Conservation (phyloP, 1,140 invertebrate genomes). For the Aradophagus sp. region DNA sequence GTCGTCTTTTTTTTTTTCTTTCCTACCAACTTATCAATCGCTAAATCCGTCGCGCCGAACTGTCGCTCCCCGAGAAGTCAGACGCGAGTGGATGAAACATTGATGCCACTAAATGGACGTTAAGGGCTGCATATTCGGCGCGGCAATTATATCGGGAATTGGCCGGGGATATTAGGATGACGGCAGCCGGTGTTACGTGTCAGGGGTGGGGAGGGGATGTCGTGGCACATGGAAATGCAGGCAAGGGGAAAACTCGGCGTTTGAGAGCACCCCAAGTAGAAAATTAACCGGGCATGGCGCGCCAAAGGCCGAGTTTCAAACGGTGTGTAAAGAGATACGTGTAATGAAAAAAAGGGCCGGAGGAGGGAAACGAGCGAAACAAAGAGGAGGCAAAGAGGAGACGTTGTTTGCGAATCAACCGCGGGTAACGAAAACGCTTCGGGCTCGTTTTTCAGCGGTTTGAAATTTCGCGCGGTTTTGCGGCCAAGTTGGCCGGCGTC, state of each 20-base stretch:
- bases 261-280: slow-evolving; percentile 51
- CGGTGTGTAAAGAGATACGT: slow-evolving; percentile 22
- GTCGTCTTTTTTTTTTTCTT: too few relatives aligned
- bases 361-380: too few relatives aligned
- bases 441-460: too few relatives aligned
- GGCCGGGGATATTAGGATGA: slow-evolving; percentile 12
- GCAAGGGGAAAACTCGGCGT: slow-evolving; percentile 48
- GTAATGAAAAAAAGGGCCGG: slow-evolving; percentile 10
- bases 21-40: too few relatives aligned
- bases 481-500: too few relatives aligned
- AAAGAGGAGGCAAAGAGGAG: too few relatives aligned
- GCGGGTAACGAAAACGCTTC: too few relatives aligned
- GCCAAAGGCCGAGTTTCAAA: slow-evolving; percentile 43
- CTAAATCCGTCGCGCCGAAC: too few relatives aligned
- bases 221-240: slow-evolving; percentile 43
- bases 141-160: slow-evolving; percentile 25
- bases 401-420: slow-evolving; percentile 13
- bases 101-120: slow-evolving; percentile 12
- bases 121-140: slow-evolving; percentile 25
- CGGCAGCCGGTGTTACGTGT: slow-evolving; percentile 17
- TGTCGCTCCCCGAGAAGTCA: too few relatives aligned
- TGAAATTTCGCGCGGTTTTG: too few relatives aligned
- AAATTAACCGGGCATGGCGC: slow-evolving; percentile 37
- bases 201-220: slow-evolving; percentile 23
- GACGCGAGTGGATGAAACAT: too few relatives aligned